Evolutionary conservation across 2,113 vertebrate species (phyloP).

Genomic region (Delphinus delphis): DNA sequence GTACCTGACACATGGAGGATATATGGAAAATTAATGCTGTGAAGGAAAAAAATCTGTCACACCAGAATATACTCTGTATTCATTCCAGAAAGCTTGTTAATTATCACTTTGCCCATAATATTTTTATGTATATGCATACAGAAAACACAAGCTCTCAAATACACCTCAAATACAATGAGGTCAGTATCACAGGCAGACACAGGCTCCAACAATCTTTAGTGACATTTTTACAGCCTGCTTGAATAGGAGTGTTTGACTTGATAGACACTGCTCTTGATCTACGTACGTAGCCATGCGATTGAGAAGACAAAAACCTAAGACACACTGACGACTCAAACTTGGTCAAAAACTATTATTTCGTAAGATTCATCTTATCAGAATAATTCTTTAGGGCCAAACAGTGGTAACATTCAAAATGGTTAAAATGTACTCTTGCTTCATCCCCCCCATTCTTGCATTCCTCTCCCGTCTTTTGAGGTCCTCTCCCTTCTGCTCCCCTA

Average conservation of each 20-base stretch:
- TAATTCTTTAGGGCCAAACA: neutral
- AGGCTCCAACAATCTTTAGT: neutral
- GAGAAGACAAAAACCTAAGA: neutral
- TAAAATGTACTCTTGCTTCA: neutral
- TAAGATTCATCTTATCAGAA: neutral
- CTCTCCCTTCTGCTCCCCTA: fast-evolving
- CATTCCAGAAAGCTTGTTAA: neutral
- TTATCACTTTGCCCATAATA: neutral
- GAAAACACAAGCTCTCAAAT: neutral
- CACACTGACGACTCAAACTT: neutral
- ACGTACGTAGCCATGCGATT: fast-evolving
- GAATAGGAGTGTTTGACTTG: neutral
- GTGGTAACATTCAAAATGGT: neutral
- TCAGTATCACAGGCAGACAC: neutral
- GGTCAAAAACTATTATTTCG: neutral
- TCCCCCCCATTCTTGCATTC: fast-evolving
- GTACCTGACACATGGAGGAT: neutral
- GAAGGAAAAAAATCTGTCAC: neutral
- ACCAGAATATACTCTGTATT: neutral
- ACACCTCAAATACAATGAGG: fast-evolving
- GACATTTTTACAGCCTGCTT: neutral
- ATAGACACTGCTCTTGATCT: neutral
- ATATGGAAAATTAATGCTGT: neutral
- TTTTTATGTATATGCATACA: neutral
- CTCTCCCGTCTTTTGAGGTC: neutral